Evolutionary conservation across 2,797 vertebrate species (phyloP), one percentile per base, ranked within the genome.

Genomic region (Xerus rutilus): DNA sequence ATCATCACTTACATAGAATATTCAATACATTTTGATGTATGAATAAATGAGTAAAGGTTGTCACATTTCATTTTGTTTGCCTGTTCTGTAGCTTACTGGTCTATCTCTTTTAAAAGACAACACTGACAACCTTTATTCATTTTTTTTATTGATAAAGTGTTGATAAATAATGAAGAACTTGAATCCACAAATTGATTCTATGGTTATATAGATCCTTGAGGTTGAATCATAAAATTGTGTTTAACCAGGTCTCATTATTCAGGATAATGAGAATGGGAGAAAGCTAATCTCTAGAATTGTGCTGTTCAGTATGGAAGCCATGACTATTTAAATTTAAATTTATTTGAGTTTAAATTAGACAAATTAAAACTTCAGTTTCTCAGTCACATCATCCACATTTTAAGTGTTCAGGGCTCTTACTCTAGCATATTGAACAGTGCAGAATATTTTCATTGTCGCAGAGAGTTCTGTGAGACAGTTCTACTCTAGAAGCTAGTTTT

Each of bases 311-410:
- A 62, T 39, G 14, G 21, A 67, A 47, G 20, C 64, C 12, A 28
- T 32, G 23, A 4, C 32, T 82, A 47, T 77, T 93, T 96, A 72
- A 79, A 93, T 91, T 62, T 88, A 72, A 47, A 83, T 89, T 72
- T 77, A 43, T 84, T 78, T 89, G 81, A 76, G 70, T 62, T 76
- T 5, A 94, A 81, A 84, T 54, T 35, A 94, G 74, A 64, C 35
- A 62, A 92, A 70, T 77, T 95, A 73, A 91, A 91, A 89, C 67
- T 64, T 81, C 23, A 74, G 17, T 54, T 88, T 86, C 57, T 88
- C 23, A 35, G 52, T 83, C 32, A 91, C 5, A 39, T 4, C 57
- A 83, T 21, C 67, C 84, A 93, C 35, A 65, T 91, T 81, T 78
- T 73, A 62, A 84, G 62, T n/a, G 35, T 12, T 79, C 45, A 49